phyloP scores from a whole-genome alignment of 2,797 vertebrate species.

The Tolypeutes matacus region DNA sequence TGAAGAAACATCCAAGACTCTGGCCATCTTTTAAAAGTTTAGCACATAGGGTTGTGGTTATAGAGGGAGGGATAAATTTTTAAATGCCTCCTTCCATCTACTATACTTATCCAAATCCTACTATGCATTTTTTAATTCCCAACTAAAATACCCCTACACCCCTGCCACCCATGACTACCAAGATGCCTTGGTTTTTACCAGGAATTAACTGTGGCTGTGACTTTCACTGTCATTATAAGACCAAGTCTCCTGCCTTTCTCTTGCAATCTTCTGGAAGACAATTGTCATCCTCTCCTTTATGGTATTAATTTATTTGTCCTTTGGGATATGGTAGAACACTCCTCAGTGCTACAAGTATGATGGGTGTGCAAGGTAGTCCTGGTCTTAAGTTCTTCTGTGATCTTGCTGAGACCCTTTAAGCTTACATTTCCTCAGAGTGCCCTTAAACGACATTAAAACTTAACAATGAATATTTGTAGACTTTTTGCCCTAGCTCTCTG shows the following conservation, averaged over 20 bases:
- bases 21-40: neutral
- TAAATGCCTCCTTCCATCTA: neutral
- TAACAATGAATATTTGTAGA: neutral
- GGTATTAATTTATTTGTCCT: slow-evolving; percentile 16
- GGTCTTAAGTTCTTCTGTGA: neutral
- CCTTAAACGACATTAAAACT: neutral
- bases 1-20: neutral
- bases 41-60: slow-evolving; percentile 45
- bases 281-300: neutral
- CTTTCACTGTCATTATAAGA: neutral
- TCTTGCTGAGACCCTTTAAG: neutral
- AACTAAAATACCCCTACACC: neutral
- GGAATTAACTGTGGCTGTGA: neutral
- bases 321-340: neutral
- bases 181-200: neutral
- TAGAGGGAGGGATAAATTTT: neutral
- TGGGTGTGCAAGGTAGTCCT: neutral
- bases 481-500: neutral
- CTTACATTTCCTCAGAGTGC: neutral
- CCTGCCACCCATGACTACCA: neutral
- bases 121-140: slow-evolving; percentile 13
- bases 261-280: neutral
- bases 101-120: neutral
- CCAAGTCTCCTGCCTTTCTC: neutral
- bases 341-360: neutral